Evolutionary conservation across 2,797 vertebrate species (phyloP).

Genomic region (Distichodus sexfasciatus): DNA sequence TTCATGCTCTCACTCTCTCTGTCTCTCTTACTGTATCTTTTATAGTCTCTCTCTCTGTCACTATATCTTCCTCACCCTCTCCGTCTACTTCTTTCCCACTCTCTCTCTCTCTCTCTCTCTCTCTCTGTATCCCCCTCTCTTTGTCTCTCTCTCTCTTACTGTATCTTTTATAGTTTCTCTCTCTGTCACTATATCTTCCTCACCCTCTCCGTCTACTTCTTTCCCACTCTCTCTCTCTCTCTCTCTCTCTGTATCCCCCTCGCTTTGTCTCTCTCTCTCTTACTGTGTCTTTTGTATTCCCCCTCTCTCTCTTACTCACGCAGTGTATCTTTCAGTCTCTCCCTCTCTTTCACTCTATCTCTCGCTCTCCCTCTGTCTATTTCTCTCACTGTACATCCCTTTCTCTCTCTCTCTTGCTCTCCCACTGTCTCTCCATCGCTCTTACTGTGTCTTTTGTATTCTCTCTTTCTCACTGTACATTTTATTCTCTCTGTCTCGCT

Average conservation of each 20-base stretch:
- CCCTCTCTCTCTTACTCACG: background rate
- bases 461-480: background rate
- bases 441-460: background rate
- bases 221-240: slow-evolving; percentile 6
- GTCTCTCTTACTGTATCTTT: no score
- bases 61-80: no score
- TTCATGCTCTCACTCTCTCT: background rate
- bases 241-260: background rate
- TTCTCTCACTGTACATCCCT: background rate
- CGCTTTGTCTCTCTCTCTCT: background rate
- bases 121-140: background rate
- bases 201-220: no score
- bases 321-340: background rate
- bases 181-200: no score
- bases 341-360: background rate
- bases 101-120: background rate
- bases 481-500: background rate
- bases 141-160: background rate
- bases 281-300: background rate
- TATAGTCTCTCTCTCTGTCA: no score
- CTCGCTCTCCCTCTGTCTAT: background rate
- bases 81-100: background rate
- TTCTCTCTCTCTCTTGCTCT: background rate
- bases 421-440: background rate
- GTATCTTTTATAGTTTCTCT: no score